phyloP scores from a whole-genome alignment of 2,888 invertebrate species.

The Yponomeuta malinellus region DNA sequence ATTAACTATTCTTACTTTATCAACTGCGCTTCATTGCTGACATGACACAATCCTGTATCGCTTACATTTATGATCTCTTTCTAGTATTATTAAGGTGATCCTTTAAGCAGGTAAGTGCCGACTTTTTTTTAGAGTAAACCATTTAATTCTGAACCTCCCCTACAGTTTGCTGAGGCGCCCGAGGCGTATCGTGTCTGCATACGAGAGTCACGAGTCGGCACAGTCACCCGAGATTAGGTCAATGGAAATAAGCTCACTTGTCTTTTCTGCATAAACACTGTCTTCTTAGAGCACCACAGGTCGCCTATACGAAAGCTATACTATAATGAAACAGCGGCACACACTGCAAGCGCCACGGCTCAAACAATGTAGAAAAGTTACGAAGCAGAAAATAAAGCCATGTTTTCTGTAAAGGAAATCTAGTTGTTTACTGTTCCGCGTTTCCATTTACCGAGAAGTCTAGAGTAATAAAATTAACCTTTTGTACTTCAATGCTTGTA shows the following conservation, averaged over 20 bases:
- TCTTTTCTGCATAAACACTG: slow-evolving; percentile 40
- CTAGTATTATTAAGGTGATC: background rate
- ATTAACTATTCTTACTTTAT: background rate
- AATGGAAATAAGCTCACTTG: slow-evolving; percentile 47
- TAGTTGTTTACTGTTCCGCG: background rate
- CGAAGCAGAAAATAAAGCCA: background rate
- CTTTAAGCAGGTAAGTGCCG: background rate
- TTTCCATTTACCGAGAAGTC: background rate
- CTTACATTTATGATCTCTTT: background rate
- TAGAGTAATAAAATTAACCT: background rate
- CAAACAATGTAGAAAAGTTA: background rate
- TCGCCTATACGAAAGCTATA: slow-evolving; percentile 15
- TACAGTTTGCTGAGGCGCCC: background rate
- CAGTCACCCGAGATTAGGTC: slow-evolving; percentile 39
- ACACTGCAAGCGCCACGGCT: background rate
- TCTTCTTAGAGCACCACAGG: slow-evolving; percentile 19
- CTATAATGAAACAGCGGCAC: slow-evolving; percentile 18
- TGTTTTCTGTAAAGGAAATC: background rate
- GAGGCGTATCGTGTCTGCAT: background rate
- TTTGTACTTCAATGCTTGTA: background rate
- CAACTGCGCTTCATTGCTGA: background rate
- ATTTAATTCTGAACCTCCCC: background rate
- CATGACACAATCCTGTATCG: background rate
- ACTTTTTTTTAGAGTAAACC: background rate
- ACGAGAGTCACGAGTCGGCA: background rate